Conservation (phyloP, 2,797 vertebrate species). For the Pseudochirops corinnae region DNA sequence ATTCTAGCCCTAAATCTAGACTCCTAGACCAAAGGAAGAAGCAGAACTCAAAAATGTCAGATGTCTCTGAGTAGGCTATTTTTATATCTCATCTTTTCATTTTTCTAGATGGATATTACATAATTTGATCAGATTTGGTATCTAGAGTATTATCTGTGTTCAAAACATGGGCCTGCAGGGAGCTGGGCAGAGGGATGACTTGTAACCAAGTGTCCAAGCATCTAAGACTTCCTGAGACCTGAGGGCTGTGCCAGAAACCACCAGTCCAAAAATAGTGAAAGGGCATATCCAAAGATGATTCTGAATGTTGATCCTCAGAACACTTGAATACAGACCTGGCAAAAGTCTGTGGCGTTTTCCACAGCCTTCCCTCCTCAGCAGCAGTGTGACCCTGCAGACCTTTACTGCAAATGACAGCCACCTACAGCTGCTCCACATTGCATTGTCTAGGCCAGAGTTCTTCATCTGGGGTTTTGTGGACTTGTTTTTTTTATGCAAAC, state of each 20-base stretch:
- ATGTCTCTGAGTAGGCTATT: conserved; percentile 19
- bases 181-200: background rate
- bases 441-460: background rate
- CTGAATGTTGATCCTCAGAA: background rate
- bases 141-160: conserved; percentile 40
- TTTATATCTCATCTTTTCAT: conserved; percentile 24
- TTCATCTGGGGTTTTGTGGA: background rate
- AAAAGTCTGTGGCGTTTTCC: background rate
- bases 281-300: background rate
- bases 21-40: conserved; percentile 58
- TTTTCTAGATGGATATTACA: background rate
- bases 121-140: background rate
- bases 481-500: background rate
- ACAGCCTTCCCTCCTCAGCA: background rate
- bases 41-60: background rate
- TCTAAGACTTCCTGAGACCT: conserved; percentile 13
- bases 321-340: background rate
- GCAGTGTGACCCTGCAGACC: background rate
- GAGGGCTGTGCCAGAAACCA: background rate
- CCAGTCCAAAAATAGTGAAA: conserved; percentile 12
- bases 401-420: background rate
- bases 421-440: background rate
- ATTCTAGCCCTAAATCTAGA: background rate
- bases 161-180: background rate
- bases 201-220: background rate